Evolutionary conservation across 2,888 invertebrate genomes (phyloP), one percentile per base, ranked within the genome.

Genomic region (Platerodrilus igneus): DNA sequence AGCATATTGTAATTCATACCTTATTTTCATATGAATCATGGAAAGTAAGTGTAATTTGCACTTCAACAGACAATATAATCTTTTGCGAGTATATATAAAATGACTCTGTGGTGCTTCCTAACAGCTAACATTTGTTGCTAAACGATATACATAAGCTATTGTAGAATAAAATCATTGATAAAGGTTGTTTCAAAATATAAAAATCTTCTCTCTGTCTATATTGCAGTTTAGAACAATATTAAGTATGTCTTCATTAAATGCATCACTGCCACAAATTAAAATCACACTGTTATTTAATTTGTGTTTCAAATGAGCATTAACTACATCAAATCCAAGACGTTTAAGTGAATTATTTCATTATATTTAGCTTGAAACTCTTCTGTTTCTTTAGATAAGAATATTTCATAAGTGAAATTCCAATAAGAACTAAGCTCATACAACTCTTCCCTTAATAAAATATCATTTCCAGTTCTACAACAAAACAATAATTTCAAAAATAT

Each of bases 391-490:
- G 57, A 58, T 49, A 86, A 51, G 66, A 75, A 83, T 47, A 83
- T 68, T 23, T 70, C 67, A 48, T 78, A 78, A n/a, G 67, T 68
- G 60, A 87, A 88, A 68, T 89, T 89, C 87, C 88, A 88, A 63
- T 71, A 79, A 15, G 70, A 66, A 17, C 69, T 68, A 51, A 76
- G 78, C 6, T 70, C 63, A 51, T 77, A 73, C 8, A 88, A 58
- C 45, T 78, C 71, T 5, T 77, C 64, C 43, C 82, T 73, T 37
- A 87, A 72, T 38, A 81, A 68, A 45, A 86, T 74, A 43, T 74
- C 73, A 4, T 74, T 59, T 31, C 74, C 59, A 48, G 67, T 70
- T 48, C 69, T 64, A 58, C 80, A 82, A 53, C 83, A 81, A 56
- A 76, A 83, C 37, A 76, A 63, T 45, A 88, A 70, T 37, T 70